Percentiles rank a stretch among this genome's conserved stretches.
Conservation (phyloP, 2,888 invertebrate genomes). For the Cantharis lateralis region DNA sequence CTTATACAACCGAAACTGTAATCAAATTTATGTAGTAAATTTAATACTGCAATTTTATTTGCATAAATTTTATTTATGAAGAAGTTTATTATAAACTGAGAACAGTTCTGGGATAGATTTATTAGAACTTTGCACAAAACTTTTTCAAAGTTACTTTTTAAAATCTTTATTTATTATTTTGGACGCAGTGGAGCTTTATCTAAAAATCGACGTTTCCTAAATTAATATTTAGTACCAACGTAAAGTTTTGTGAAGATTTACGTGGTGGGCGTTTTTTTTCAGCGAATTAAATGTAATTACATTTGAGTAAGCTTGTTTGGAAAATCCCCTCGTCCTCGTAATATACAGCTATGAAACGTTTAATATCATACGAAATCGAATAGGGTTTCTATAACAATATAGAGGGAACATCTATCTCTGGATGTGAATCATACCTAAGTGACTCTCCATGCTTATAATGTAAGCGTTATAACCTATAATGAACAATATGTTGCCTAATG, state of each 20-base stretch:
- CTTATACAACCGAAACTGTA: not conserved
- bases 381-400: slow-evolving; percentile 32
- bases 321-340: not conserved
- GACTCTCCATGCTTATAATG: slow-evolving; percentile 43
- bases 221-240: not conserved
- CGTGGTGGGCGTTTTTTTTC: not conserved
- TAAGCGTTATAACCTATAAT: slow-evolving; percentile 45
- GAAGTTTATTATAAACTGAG: not conserved
- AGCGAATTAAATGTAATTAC: not conserved
- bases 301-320: not conserved
- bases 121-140: not conserved
- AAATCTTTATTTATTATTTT: not conserved
- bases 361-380: not conserved
- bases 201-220: not conserved
- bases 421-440: slow-evolving; percentile 46
- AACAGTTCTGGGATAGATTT: not conserved
- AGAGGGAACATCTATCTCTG: slow-evolving; percentile 36
- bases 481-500: slow-evolving; percentile 50
- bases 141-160: not conserved
- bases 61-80: not conserved
- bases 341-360: not conserved
- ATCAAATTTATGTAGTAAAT: not conserved
- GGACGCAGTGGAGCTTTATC: not conserved
- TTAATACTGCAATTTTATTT: not conserved
- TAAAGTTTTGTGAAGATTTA: not conserved